These are phyloP conservation scores for Gavia stellata DNA, from an alignment of 2,113 vertebrate species.

Conservation along the genomic window DNA sequence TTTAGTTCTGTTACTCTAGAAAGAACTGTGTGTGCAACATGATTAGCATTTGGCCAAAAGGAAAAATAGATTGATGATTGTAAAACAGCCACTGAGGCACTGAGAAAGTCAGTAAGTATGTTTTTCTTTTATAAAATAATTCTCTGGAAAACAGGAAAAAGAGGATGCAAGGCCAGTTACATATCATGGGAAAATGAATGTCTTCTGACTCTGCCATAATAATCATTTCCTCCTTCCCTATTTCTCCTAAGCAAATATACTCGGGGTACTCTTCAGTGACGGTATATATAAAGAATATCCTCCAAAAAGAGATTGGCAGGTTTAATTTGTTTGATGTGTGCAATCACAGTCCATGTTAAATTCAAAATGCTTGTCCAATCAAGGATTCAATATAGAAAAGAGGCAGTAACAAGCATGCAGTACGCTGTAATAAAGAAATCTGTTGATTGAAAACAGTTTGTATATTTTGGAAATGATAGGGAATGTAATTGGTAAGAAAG, in stretches of 20 bases:
- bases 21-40: neutral
- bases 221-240: slow-evolving; percentile 61
- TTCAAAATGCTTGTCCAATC: slow-evolving; percentile 91
- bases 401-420: slow-evolving; percentile 84
- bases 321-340: slow-evolving; percentile 98
- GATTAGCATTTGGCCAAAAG: neutral
- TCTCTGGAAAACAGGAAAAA: neutral
- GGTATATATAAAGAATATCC: slow-evolving; percentile 84
- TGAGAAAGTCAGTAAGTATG: neutral
- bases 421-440: slow-evolving; percentile 92
- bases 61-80: neutral
- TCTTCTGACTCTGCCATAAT: slow-evolving; percentile 28
- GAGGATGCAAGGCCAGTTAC: slow-evolving; percentile 12
- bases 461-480: slow-evolving; percentile 99
- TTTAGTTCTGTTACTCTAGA: neutral
- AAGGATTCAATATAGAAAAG: slow-evolving; percentile 83
- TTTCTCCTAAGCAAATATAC: slow-evolving; percentile 70
- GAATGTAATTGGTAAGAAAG: slow-evolving; percentile 98
- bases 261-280: slow-evolving; percentile 64
- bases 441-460: slow-evolving; percentile 99
- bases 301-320: slow-evolving; percentile 91
- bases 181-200: slow-evolving; percentile 28
- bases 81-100: neutral
- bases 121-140: slow-evolving; percentile 13
- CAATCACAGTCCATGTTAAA: slow-evolving; percentile 96